phyloP scores from a whole-genome alignment of 2,113 vertebrate genomes.

The Grammomys surdaster region DNA sequence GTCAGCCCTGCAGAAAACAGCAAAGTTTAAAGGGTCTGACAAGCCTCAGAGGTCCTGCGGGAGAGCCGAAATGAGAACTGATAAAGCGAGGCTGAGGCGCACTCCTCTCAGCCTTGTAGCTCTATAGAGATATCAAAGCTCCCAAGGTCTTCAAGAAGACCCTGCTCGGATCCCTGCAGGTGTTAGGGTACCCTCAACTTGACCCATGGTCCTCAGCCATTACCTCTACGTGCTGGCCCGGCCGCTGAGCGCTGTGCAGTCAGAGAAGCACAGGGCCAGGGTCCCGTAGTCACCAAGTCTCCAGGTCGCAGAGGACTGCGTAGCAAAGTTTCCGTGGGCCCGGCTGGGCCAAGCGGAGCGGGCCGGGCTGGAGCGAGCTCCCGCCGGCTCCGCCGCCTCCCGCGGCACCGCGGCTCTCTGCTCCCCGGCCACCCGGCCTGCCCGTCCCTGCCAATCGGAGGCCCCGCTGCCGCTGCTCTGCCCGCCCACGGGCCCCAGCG shows the following conservation, averaged over 20 bases:
- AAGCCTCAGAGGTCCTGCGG: neutral
- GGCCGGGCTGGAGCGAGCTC: conserved; percentile 49
- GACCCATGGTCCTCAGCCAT: neutral
- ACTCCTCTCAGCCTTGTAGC: neutral
- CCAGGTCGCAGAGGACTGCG: neutral
- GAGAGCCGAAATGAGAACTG: neutral
- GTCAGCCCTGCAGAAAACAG: neutral
- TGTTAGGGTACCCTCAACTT: neutral
- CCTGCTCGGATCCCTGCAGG: neutral
- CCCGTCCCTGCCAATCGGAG: conserved; percentile 73
- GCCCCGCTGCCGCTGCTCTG: conserved; percentile 67
- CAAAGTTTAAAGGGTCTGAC: conserved; percentile 42
- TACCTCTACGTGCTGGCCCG: conserved; percentile 67
- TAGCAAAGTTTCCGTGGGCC: neutral
- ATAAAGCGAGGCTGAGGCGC: neutral
- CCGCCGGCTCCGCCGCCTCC: conserved; percentile 55
- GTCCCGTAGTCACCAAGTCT: neutral
- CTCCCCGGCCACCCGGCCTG: conserved; percentile 40
- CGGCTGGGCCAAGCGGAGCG: neutral
- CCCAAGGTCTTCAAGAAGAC: neutral
- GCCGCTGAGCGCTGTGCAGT: neutral
- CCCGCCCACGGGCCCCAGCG: conserved; percentile 10
- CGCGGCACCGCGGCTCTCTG: conserved; percentile 19
- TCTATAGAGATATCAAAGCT: neutral
- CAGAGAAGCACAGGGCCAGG: neutral